These are phyloP conservation scores for Nyctibius bracteatus DNA, from an alignment of 2,113 vertebrate species.

Conservation along the genomic window DNA sequence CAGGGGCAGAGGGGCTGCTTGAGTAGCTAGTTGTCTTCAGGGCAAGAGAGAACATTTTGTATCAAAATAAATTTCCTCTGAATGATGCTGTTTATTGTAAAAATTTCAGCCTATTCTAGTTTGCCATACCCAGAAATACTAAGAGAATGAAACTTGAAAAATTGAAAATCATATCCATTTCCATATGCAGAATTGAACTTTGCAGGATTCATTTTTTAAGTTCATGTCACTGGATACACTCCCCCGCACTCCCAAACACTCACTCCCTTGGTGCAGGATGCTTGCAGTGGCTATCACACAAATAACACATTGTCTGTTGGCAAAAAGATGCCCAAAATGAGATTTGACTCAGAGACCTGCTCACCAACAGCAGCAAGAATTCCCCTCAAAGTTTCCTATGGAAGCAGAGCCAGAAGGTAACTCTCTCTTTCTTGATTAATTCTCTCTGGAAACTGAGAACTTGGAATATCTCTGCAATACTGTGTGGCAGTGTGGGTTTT, in stretches of 20 bases:
- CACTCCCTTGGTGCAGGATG: background rate
- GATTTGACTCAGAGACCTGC: background rate
- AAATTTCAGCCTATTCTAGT: background rate
- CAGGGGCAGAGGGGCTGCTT: background rate
- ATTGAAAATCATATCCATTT: background rate
- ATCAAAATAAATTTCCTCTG: background rate
- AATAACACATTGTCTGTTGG: background rate
- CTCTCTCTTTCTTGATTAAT: background rate
- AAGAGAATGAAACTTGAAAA: background rate
- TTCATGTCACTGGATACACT: background rate
- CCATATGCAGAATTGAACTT: background rate
- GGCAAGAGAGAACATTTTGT: background rate
- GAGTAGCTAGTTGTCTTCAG: background rate
- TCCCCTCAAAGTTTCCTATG: background rate
- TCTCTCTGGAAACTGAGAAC: background rate
- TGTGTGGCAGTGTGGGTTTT: background rate
- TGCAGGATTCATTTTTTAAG: background rate
- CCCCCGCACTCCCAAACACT: background rate
- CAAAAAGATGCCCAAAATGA: background rate
- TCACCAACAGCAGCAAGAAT: background rate
- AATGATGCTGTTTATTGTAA: background rate
- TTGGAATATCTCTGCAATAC: background rate
- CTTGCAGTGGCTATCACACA: background rate
- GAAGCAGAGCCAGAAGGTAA: background rate
- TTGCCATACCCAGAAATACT: background rate